A percentile compares a stretch with the other conserved stretches of the same genome.
phyloP scores from a whole-genome alignment of 2,888 invertebrate genomes.

The Pomacea canaliculata region DNA sequence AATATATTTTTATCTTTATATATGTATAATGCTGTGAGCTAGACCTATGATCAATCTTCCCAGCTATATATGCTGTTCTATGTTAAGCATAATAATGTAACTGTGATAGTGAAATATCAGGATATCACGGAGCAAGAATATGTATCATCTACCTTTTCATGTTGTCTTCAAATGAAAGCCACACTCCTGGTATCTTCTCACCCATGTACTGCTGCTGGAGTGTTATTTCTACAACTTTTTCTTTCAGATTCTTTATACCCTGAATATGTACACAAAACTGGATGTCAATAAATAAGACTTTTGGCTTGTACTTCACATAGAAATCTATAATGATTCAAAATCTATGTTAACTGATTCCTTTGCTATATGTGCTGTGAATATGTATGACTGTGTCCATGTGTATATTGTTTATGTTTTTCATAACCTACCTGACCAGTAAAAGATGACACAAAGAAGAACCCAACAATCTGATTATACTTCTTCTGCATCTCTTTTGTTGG shows the following conservation, averaged over 20 bases:
- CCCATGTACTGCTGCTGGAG: constrained; percentile 68
- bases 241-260: constrained; percentile 63
- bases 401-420: neutral
- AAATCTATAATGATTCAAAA: neutral
- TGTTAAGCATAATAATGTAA: too few species aligned
- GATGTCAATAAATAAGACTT: neutral
- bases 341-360: neutral
- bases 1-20: neutral
- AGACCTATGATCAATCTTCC: neutral
- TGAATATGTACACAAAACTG: constrained; percentile 27
- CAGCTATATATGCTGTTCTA: neutral
- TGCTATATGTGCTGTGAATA: neutral
- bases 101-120: too few species aligned
- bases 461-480: constrained; percentile 60
- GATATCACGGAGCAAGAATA: neutral
- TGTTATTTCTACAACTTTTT: constrained; percentile 56
- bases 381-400: neutral
- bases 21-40: neutral
- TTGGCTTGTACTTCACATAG: neutral
- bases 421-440: constrained; percentile 54
- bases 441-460: constrained; percentile 63
- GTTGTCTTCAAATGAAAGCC: constrained; percentile 64
- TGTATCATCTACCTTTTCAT: constrained; percentile 44
- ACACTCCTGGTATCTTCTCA: constrained; percentile 67
- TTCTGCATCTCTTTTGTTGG: constrained; percentile 56